Evolutionary conservation across 2,888 invertebrate genomes (phyloP), one percentile per base, ranked within the genome.

Genomic region (Ctena decussata): DNA sequence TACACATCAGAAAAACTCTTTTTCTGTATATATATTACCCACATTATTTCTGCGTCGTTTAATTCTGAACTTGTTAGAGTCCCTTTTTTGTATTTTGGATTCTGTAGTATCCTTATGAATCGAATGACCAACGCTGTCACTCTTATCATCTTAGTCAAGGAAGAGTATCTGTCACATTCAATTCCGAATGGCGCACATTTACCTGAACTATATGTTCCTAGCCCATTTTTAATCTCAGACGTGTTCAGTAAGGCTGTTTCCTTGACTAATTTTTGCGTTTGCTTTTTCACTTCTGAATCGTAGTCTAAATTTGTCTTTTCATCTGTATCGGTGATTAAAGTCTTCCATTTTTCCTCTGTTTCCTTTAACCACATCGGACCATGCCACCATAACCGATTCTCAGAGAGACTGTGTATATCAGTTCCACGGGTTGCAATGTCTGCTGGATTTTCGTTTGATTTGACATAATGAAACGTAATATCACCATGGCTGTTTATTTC

Each of bases 91-190:
- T 35, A n/a, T n/a, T n/a, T n/a, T n/a, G n/a, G n/a, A n/a, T n/a
- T n/a, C n/a, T n/a, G n/a, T n/a, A n/a, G n/a, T n/a, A n/a, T n/a
- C n/a, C n/a, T n/a, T n/a, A 74, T 8, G 41, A 80, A 80, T 24
- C 80, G 57, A 0, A 73, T 5, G 46, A n/a, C 73, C 21, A 41
- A 65, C 1, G 80, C 80, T 12, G 80, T 73, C 5, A 80, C 46
- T 65, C 80, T 57, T 6, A 80, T 0, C 39, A 74, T 1, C 49
- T 49, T 49, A 5, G 49, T 21, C n/a, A 73, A 3, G 0, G 80
- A 65, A 5, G 69, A 69, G 12, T 27, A 27, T 27, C 6, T 12
- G 6, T 69, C 27, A 69, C 12, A 12, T 5, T 69, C 37, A 18
- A 27, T 30, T 18, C 69, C 69, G 8, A 69, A 69, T 5, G 49